Conservation (phyloP, 1,140 invertebrate species). For the Aphaenogaster ashmeadi region DNA sequence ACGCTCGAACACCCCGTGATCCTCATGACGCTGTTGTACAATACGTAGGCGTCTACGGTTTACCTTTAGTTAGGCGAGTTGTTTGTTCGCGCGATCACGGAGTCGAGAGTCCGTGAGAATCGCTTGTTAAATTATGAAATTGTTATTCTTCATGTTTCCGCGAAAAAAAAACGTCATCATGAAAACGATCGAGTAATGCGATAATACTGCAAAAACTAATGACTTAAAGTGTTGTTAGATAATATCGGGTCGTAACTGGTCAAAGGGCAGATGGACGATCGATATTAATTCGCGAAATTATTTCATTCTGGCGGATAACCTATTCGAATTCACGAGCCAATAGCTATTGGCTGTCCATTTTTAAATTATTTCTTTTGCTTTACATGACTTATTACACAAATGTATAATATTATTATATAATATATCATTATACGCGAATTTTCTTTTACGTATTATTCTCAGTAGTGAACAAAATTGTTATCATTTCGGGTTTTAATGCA, state of each 20-base stretch:
- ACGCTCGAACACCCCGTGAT: conserved; percentile 74
- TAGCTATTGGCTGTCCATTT: not conserved
- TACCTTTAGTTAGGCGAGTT: conserved; percentile 43
- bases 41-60: conserved; percentile 49
- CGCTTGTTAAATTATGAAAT: conserved; percentile 8
- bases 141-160: conserved; percentile 1
- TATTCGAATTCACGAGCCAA: not conserved
- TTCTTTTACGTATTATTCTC: conserved; percentile 8
- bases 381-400: not conserved
- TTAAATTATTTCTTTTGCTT: not conserved
- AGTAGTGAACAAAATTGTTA: not conserved
- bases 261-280: not conserved
- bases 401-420: not conserved
- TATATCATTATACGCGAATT: not conserved
- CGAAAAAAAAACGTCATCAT: not conserved
- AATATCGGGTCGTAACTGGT: not conserved
- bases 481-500: not conserved
- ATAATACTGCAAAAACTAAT: not conserved
- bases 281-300: not conserved
- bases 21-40: conserved; percentile 11
- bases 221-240: not conserved
- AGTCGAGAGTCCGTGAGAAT: conserved; percentile 25
- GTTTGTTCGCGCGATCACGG: conserved; percentile 30
- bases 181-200: not conserved
- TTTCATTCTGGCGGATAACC: not conserved